Evolutionary conservation across 2,113 vertebrate species (phyloP).

Genomic region (Hoplias malabaricus): DNA sequence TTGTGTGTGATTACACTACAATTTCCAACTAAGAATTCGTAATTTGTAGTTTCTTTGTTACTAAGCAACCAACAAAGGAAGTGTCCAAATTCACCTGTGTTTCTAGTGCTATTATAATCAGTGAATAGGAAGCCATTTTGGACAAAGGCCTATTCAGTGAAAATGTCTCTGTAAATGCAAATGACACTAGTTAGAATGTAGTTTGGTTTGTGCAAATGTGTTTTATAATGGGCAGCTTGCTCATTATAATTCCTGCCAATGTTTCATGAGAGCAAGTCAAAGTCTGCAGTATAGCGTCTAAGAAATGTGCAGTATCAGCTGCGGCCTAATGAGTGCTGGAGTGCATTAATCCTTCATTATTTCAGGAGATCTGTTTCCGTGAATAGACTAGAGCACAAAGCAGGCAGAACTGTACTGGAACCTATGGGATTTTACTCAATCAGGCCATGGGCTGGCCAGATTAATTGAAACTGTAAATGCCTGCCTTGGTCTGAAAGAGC

Average conservation of each 20-base stretch:
- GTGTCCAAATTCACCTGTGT: no score
- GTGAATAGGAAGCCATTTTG: no score
- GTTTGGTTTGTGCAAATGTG: background rate
- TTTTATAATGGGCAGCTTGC: background rate
- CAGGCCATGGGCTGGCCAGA: conserved; percentile 31
- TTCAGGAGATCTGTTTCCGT: conserved; percentile 1
- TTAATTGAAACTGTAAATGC: conserved; percentile 46
- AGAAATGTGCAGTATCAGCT: background rate
- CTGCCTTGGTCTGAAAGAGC: conserved; percentile 32
- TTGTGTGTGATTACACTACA: no score
- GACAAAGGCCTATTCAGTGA: no score
- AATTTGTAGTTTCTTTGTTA: no score
- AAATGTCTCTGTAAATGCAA: no score
- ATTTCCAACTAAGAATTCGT: no score
- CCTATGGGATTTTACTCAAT: conserved; percentile 30
- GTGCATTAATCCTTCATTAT: conserved; percentile 24
- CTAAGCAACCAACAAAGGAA: no score
- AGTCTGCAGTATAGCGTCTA: background rate
- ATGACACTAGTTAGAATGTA: no score
- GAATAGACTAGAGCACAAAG: conserved; percentile 16
- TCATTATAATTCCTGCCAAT: background rate
- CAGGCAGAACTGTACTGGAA: conserved; percentile 5
- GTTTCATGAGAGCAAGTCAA: background rate
- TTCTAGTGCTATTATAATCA: no score
- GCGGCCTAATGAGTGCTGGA: conserved; percentile 15